A percentile compares a stretch with the other conserved stretches of the same genome.
Evolutionary conservation across 2,888 invertebrate genomes (phyloP).

Genomic region (Andrena bucephala): DNA sequence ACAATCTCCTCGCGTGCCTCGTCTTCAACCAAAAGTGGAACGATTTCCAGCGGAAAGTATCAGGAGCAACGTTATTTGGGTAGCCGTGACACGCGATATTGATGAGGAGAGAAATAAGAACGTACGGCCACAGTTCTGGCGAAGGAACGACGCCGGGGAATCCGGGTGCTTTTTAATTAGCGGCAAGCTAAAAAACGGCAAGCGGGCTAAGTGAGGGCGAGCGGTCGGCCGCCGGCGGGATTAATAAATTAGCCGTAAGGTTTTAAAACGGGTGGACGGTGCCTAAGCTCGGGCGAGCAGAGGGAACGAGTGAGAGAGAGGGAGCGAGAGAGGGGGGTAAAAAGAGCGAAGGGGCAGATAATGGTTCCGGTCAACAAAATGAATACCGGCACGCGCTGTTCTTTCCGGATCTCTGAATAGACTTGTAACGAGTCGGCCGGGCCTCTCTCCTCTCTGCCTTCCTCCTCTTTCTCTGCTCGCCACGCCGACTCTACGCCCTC

Average conservation of each 20-base stretch:
- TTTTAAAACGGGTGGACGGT: slow-evolving; percentile 73
- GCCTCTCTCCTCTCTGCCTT: slow-evolving; percentile 62
- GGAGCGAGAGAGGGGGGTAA: slow-evolving; percentile 45
- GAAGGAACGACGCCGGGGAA: slow-evolving; percentile 24
- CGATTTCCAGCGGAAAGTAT: neutral
- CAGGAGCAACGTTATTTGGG: neutral
- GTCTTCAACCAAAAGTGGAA: neutral
- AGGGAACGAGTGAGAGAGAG: slow-evolving; percentile 39
- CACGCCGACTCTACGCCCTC: slow-evolving; percentile 14
- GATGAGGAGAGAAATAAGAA: slow-evolving; percentile 19
- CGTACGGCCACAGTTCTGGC: neutral
- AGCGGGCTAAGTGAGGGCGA: slow-evolving; percentile 64
- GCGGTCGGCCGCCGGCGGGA: slow-evolving; percentile 67
- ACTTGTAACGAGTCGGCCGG: slow-evolving; percentile 84
- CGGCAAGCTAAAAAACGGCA: slow-evolving; percentile 57
- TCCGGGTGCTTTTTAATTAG: slow-evolving; percentile 69
- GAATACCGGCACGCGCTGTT: slow-evolving; percentile 83
- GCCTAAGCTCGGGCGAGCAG: slow-evolving; percentile 63
- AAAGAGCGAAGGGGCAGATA: slow-evolving; percentile 73
- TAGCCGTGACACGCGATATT: neutral
- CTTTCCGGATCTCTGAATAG: slow-evolving; percentile 84
- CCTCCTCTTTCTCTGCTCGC: slow-evolving; percentile 55
- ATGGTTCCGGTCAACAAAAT: slow-evolving; percentile 83
- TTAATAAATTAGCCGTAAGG: slow-evolving; percentile 82
- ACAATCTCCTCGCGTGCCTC: neutral